Evolutionary conservation across 2,797 vertebrate species (phyloP).

Genomic region (Dendrocincla fuliginosa): DNA sequence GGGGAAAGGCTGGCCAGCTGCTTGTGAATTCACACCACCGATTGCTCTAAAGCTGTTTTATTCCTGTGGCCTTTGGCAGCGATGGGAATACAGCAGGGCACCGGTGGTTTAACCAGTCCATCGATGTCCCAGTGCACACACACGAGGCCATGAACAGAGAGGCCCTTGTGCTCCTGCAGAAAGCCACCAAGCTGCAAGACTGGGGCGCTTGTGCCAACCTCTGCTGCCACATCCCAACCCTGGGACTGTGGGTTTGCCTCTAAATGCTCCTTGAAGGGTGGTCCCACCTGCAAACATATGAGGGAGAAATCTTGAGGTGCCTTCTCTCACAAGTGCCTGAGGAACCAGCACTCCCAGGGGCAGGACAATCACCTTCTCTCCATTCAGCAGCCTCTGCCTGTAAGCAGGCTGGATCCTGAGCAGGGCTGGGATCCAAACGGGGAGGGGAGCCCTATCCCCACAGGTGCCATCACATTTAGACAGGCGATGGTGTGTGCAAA

Average conservation of each 20-base stretch:
- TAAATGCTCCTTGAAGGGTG: neutral
- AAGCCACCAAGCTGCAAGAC: neutral
- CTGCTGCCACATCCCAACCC: neutral
- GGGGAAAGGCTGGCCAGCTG: neutral
- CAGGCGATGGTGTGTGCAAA: neutral
- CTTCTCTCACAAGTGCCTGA: neutral
- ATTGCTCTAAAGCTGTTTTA: neutral
- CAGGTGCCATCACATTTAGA: neutral
- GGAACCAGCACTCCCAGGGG: neutral
- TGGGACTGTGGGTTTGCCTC: neutral
- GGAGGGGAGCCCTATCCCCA: neutral
- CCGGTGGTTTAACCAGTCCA: neutral
- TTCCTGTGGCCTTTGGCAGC: neutral
- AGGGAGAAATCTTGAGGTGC: neutral
- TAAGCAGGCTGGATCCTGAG: neutral
- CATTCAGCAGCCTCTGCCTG: neutral
- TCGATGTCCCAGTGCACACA: rapidly evolving
- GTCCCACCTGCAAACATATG: neutral
- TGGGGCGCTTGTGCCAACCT: neutral
- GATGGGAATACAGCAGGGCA: neutral
- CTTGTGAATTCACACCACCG: neutral
- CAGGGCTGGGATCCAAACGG: neutral
- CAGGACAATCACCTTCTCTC: neutral
- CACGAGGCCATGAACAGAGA: rapidly evolving
- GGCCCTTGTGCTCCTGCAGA: neutral